Evolutionary conservation across 2,888 invertebrate genomes (phyloP), one percentile per base, ranked within the genome.

Genomic region (Agelastica alni): DNA sequence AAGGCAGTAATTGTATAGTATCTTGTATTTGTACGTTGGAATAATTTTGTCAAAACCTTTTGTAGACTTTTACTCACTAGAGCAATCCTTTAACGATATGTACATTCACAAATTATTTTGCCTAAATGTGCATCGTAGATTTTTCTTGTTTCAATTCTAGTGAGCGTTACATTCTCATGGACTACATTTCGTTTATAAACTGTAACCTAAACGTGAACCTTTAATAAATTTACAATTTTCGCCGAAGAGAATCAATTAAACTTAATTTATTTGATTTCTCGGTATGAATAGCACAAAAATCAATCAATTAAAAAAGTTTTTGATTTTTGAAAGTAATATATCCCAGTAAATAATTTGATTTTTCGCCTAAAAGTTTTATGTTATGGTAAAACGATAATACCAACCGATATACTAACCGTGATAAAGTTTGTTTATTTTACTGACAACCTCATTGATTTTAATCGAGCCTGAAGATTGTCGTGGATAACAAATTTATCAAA

Each of bases 401-500:
- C 47, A 42, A 17, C 17, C 30, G 28, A 39, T 22, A 46, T 32
- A 14, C 17, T 37, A 14, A 46, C 39, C 48, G 49, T 49, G 44
- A 45, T 32, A 31, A 54, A 49, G 20, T 51, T 51, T 56, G 43
- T 47, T 56, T 47, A 56, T 53, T 53, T 47, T 49, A 53, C 51
- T 48, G 53, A 54, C 53, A 54, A 45, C 30, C 32, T 58, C 58
- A 60, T 59, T 53, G 58, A 56, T 60, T 49, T 53, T 34, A 55
- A 58, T 49, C 39, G 30, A 43, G 46, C 53, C 32, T 45, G 43
- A 51, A 51, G 26, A 42, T 49, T 34, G 47, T 60, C 61, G 57
- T 57, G 63, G 51, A 57, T 47, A 57, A 59, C 61, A 43, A 60
- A 63, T 55, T 58, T 53, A 39, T 13, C 14, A 22, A 45, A 45